Evolutionary conservation across 2,113 vertebrate species (phyloP).

Genomic region (Mohoua ochrocephala): DNA sequence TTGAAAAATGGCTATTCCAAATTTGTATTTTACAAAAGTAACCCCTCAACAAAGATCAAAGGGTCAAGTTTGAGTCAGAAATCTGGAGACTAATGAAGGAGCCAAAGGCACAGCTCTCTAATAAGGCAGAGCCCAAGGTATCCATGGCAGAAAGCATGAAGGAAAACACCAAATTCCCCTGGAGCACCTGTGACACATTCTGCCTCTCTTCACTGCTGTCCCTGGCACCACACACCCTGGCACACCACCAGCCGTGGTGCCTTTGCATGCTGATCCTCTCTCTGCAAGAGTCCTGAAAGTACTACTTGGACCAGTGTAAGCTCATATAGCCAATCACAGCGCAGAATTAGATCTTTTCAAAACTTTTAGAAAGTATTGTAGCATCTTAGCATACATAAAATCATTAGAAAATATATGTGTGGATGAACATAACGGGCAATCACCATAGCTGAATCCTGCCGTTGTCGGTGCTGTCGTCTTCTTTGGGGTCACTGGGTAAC

Average conservation of each 20-base stretch:
- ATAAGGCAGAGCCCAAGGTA: not conserved
- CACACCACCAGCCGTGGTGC: not conserved
- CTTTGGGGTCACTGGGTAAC: slow-evolving; percentile 84
- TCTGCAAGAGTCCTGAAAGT: not conserved
- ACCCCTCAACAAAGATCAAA: not conserved
- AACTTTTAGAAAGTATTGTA: not conserved
- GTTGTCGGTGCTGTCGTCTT: slow-evolving; percentile 83
- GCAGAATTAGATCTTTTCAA: not conserved
- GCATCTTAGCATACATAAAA: not conserved
- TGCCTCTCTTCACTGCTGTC: not conserved
- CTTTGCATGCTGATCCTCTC: not conserved
- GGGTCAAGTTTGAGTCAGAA: not conserved
- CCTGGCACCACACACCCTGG: not conserved
- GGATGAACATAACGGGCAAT: not conserved
- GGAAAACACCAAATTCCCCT: not conserved
- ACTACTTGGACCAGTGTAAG: rapidly evolving
- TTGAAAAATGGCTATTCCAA: not conserved
- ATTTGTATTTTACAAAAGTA: not conserved
- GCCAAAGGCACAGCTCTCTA: not conserved
- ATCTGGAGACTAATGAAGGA: not conserved
- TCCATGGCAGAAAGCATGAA: not conserved
- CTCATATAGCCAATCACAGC: not conserved
- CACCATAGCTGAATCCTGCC: slow-evolving; percentile 93
- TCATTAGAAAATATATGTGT: not conserved
- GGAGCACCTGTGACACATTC: not conserved